phyloP scores from a whole-genome alignment of 2,797 vertebrate species.

The Acipenser oxyrinchus region DNA sequence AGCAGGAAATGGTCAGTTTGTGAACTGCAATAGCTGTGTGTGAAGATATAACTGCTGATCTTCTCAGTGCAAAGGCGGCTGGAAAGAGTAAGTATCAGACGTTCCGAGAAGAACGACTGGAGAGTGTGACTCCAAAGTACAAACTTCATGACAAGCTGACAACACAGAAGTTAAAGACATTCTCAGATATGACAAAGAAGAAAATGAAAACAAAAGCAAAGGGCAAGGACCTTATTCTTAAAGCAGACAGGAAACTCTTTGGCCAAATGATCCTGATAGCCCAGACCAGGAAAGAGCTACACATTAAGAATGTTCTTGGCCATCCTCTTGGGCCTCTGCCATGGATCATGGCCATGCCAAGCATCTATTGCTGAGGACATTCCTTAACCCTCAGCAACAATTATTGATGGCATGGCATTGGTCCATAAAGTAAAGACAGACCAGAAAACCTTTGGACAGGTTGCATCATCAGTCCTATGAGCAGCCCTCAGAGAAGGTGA shows the following conservation, averaged over 20 bases:
- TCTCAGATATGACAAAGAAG: neutral
- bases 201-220: neutral
- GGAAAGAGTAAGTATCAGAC: neutral
- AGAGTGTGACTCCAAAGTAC: neutral
- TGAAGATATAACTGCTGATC: constrained; percentile 1
- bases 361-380: no score
- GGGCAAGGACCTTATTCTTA: neutral
- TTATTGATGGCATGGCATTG: no score
- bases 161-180: constrained; percentile 7
- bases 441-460: no score
- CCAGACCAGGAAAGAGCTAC: no score
- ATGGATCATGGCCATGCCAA: no score
- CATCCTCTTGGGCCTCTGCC: no score
- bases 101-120: constrained; percentile 2
- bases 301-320: no score
- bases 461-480: no score
- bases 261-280: no score
- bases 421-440: no score
- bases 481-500: no score
- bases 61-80: constrained; percentile 3
- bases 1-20: constrained; percentile 4
- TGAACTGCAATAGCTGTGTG: neutral
- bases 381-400: no score
- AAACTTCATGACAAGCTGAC: constrained; percentile 9
- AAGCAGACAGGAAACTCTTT: neutral